Evolutionary conservation across 2,113 vertebrate species (phyloP).

Genomic region (Gobius niger): DNA sequence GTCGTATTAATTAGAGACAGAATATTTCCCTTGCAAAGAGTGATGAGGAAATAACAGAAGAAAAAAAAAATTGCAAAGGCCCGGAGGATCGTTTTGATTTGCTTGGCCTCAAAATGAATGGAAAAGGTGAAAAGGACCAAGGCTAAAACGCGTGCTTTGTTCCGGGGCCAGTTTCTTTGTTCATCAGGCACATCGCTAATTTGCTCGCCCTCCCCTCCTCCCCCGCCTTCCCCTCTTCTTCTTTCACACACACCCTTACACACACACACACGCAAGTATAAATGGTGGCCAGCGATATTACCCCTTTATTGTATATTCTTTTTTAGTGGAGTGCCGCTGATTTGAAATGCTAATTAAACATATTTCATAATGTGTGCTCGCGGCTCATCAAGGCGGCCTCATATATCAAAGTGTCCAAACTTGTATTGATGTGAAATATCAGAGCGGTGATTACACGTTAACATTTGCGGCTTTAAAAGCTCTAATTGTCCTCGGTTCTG

Average conservation of each 20-base stretch:
- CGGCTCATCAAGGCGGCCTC: slow-evolving; percentile 76
- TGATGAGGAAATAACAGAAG: slow-evolving; percentile 71
- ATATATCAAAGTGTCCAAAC: slow-evolving; percentile 81
- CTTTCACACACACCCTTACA: slow-evolving; percentile 23
- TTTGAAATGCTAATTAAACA: slow-evolving; percentile 85
- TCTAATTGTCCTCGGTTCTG: slow-evolving; percentile 64
- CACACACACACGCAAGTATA: slow-evolving; percentile 20
- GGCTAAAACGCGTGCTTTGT: slow-evolving; percentile 71
- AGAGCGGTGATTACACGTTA: slow-evolving; percentile 79
- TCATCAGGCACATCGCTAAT: slow-evolving; percentile 73
- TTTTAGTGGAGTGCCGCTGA: slow-evolving; percentile 69
- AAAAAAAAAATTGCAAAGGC: slow-evolving; percentile 38
- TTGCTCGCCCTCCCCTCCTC: slow-evolving; percentile 63
- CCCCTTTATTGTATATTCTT: slow-evolving; percentile 79
- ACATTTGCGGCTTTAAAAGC: slow-evolving; percentile 67
- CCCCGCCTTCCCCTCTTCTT: slow-evolving; percentile 13
- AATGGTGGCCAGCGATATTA: slow-evolving; percentile 56
- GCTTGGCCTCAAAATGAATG: slow-evolving; percentile 67
- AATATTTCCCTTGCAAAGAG: slow-evolving; percentile 69
- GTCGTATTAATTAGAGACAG: slow-evolving; percentile 77
- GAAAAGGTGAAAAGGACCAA: slow-evolving; percentile 72
- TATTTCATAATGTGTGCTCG: slow-evolving; percentile 81
- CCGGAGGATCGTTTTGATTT: slow-evolving; percentile 68
- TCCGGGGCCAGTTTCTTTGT: slow-evolving; percentile 73
- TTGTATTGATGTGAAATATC: slow-evolving; percentile 82